Percentiles rank a stretch among this genome's conserved stretches.
Evolutionary conservation across 1,140 invertebrate genomes (phyloP).

Genomic region (Pentalonia nigronervosa): DNA sequence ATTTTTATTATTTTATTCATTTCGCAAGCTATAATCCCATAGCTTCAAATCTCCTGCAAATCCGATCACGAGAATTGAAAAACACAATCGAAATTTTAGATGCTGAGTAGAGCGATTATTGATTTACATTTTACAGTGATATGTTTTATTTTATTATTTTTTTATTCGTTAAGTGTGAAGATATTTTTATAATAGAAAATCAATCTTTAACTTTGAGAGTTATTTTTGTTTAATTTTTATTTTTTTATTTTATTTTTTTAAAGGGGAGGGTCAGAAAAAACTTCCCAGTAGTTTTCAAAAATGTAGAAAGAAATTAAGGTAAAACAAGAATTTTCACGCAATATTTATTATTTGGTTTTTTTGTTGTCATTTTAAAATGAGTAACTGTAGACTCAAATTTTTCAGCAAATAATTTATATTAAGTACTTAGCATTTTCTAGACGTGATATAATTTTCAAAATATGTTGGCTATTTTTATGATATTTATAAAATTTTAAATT

Average conservation of each 20-base stretch:
- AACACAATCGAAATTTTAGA: too few species aligned
- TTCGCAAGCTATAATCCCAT: background rate
- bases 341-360: background rate
- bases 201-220: too few species aligned
- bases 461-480: background rate
- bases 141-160: too few species aligned
- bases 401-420: background rate
- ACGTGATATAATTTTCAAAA: background rate
- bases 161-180: too few species aligned
- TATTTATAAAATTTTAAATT: background rate
- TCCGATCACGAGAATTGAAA: background rate
- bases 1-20: background rate
- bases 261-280: background rate
- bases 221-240: background rate
- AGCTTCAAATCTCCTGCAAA: background rate
- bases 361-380: background rate
- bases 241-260: too few species aligned
- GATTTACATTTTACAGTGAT: too few species aligned
- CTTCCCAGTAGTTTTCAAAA: background rate
- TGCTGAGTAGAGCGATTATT: too few species aligned
- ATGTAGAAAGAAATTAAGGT: background rate
- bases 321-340: background rate
- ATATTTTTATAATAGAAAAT: too few species aligned
- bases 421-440: background rate
- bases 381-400: background rate